A percentile compares a stretch with the other conserved stretches of the same genome.
These are phyloP conservation scores for Piscicola geometra DNA, from an alignment of 2,888 invertebrate species.

Conservation along the genomic window DNA sequence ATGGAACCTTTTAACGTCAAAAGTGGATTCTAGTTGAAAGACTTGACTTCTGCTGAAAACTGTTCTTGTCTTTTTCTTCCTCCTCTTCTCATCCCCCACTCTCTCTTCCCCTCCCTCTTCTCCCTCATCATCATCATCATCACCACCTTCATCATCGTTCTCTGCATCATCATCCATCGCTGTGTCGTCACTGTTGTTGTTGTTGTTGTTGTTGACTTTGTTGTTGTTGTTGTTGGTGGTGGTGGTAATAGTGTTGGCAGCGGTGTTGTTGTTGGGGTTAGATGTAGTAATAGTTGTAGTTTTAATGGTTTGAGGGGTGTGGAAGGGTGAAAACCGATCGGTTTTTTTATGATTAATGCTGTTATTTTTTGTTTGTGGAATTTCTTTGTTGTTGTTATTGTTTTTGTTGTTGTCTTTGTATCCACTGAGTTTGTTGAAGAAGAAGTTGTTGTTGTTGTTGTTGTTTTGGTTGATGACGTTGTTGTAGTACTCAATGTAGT, in stretches of 20 bases:
- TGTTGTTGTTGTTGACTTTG: not conserved
- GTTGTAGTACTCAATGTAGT: too few species aligned
- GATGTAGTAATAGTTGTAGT: too few species aligned
- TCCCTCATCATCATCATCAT: not conserved
- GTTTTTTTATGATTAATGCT: not conserved
- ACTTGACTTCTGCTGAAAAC: conserved; percentile 57
- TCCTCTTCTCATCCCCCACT: conserved; percentile 35
- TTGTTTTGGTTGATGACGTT: too few species aligned
- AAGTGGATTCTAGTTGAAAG: conserved; percentile 56
- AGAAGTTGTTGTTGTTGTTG: too few species aligned
- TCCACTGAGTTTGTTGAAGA: too few species aligned
- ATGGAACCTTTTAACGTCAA: conserved; percentile 55
- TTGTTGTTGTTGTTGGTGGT: not conserved
- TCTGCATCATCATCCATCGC: not conserved
- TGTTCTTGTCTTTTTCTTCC: conserved; percentile 57
- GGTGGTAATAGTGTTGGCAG: not conserved
- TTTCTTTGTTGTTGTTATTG: not conserved
- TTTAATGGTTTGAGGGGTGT: too few species aligned
- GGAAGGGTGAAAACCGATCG: too few species aligned
- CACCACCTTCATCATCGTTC: not conserved
- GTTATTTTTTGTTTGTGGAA: not conserved
- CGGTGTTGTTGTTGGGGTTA: not conserved
- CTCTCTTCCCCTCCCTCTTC: not conserved
- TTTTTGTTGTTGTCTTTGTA: too few species aligned
- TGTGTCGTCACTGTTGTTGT: not conserved